Base-by-base conservation (phyloP, 2,797 vertebrate species). In the Synanceia verrucosa region DNA sequence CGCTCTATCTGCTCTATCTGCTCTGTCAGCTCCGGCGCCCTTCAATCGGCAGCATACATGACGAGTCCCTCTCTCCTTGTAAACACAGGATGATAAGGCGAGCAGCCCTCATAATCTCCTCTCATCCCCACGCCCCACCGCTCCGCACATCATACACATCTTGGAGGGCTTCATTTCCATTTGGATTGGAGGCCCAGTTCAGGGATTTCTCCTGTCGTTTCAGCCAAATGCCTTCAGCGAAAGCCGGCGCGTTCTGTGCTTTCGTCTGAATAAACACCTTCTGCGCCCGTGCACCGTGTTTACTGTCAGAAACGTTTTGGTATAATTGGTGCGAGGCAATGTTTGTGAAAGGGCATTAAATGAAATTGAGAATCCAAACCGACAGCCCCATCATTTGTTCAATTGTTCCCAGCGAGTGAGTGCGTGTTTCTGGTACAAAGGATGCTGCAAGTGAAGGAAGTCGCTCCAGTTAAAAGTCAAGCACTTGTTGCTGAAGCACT, bases 51-150 rank as follows among this genome's bases (percentile, higher is more conserved):
- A 67, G 78, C 76, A 56, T 79, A 41, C 61, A 60, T 58, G 78
- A 85, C 68, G 63, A 86, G 74, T 66, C 70, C 56, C 44, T 34
- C 50, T 74, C 68, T 82, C 60, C 73, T 79, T 86, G 85, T 86
- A 88, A 90, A 90, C 82, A 87, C 69, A 26, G 43, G 43, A 84
- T 78, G 80, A 90, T 89, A 86, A 87, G 69, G 70, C 37, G 46
- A 68, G 79, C 69, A 71, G 24, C 65, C 63, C 68, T 85, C 76
- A 56, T 90, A 89, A 91, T 91, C 75, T 85, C 65, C 46, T 76
- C 65, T 65, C 75, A 83, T 78, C 86, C 65, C 52, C 37, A 14
- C 26, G 62, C 64, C 48, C 62, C 71, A 34, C 64, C 46, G 59
- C 80, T 69, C 70, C 0, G 18, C 60, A 60, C 79, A 80, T 81